Conservation (phyloP, 2,113 vertebrate species). For the Paracanthobrama guichenoti region DNA sequence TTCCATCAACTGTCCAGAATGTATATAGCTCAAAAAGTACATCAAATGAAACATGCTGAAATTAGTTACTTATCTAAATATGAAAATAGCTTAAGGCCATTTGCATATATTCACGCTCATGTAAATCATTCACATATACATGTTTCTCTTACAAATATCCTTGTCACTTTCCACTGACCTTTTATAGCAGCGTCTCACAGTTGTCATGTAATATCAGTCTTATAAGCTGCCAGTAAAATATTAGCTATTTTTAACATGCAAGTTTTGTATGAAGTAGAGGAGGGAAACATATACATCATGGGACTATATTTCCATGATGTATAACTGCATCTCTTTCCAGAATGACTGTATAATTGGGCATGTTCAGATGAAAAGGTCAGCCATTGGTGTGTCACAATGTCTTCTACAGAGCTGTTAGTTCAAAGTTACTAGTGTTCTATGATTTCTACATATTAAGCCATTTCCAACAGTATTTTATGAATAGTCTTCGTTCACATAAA, state of each 20-base stretch:
- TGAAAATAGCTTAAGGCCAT: neutral
- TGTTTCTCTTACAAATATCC: neutral
- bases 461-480: neutral
- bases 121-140: neutral
- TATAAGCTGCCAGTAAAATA: neutral
- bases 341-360: neutral
- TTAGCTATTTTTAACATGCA: neutral
- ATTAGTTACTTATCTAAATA: neutral
- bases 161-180: neutral
- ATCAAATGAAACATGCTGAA: neutral
- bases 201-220: neutral
- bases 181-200: neutral
- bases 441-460: neutral
- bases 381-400: neutral
- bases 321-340: conserved; percentile 2
- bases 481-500: too few species aligned
- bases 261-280: neutral
- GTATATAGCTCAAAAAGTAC: neutral
- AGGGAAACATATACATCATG: too few species aligned
- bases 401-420: neutral
- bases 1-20: neutral
- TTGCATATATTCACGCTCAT: too few species aligned
- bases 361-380: conserved; percentile 15
- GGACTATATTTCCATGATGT: neutral
- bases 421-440: neutral